A percentile compares a stretch with the other conserved stretches of the same genome.
Evolutionary conservation across 2,797 vertebrate species (phyloP).

Genomic region (Moxostoma hubbsi): DNA sequence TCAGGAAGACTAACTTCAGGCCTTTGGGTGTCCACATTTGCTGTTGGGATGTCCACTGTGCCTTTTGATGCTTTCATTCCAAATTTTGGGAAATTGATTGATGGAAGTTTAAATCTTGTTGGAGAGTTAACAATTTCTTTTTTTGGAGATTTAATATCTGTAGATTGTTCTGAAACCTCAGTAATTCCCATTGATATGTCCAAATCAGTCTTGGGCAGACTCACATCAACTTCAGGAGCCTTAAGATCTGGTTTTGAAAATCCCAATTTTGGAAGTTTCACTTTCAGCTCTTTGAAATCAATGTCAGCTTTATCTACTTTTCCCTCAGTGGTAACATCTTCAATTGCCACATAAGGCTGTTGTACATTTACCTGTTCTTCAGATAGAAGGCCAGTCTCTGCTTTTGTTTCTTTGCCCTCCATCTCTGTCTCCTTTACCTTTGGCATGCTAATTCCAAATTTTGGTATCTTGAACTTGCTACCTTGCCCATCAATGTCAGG

Average conservation of each 20-base stretch:
- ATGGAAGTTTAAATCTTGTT: slow-evolving; percentile 53
- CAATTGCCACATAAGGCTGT: slow-evolving; percentile 1
- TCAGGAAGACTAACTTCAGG: not conserved
- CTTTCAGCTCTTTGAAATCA: slow-evolving; percentile 46
- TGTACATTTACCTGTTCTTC: slow-evolving; percentile 31
- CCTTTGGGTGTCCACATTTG: slow-evolving; percentile 45
- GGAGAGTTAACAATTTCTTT: slow-evolving; percentile 32
- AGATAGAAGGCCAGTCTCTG: slow-evolving; percentile 25
- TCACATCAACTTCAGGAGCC: not conserved
- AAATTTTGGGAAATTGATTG: slow-evolving; percentile 58
- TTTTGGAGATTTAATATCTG: slow-evolving; percentile 51
- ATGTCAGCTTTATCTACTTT: slow-evolving; percentile 18
- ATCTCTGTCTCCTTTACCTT: slow-evolving; percentile 23
- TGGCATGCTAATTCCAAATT: slow-evolving; percentile 20
- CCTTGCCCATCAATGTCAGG: slow-evolving; percentile 25
- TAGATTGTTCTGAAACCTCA: slow-evolving; percentile 46
- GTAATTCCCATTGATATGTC: slow-evolving; percentile 25
- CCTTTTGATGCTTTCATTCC: slow-evolving; percentile 46
- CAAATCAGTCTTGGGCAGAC: slow-evolving; percentile 33
- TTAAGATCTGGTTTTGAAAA: slow-evolving; percentile 22
- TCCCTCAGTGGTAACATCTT: not conserved
- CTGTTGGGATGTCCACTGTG: slow-evolving; percentile 18
- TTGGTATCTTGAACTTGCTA: slow-evolving; percentile 45
- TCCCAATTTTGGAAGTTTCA: slow-evolving; percentile 41
- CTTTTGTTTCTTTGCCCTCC: slow-evolving; percentile 22